Conservation (phyloP, 1,140 invertebrate genomes). For the Latrodectus geometricus region DNA sequence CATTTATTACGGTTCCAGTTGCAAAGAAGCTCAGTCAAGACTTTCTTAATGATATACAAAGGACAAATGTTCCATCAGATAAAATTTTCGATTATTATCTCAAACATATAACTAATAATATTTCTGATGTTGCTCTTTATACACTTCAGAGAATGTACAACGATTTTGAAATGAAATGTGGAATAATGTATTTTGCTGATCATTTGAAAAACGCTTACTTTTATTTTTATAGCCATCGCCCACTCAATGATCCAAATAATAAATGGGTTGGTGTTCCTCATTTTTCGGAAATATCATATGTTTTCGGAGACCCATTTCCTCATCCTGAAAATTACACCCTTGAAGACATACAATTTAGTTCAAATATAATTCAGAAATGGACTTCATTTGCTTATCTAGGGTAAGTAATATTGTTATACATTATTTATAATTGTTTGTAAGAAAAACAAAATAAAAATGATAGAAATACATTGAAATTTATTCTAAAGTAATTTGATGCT, state of each 20-base stretch:
- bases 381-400: not conserved
- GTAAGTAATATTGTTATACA: not conserved
- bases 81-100: not conserved
- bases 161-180: not conserved
- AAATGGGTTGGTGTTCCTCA: not conserved
- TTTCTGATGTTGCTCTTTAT: not conserved
- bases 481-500: no score
- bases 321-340: not conserved
- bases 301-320: not conserved
- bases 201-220: not conserved
- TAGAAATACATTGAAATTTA: no score
- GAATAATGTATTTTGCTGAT: not conserved
- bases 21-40: not conserved
- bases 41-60: not conserved
- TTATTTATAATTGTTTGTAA: no score
- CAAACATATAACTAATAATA: not conserved
- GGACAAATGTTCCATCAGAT: not conserved
- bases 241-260: not conserved
- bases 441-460: no score
- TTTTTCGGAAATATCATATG: not conserved
- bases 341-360: not conserved
- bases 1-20: not conserved
- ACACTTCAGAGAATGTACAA: not conserved
- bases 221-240: not conserved
- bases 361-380: not conserved